Evolutionary conservation across 2,888 invertebrate genomes (phyloP).

Genomic region (Nymphalis urticae): DNA sequence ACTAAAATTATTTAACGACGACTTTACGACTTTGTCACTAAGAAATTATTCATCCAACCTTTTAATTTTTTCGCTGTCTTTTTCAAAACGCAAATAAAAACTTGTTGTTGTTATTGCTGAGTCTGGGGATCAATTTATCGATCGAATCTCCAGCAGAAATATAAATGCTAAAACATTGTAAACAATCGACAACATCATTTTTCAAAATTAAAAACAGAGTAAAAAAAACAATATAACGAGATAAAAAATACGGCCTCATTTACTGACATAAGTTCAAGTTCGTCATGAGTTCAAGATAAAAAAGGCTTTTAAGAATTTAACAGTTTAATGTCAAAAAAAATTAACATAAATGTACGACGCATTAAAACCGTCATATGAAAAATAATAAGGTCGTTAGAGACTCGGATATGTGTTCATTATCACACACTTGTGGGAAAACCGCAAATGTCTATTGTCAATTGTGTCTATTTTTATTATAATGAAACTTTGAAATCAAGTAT

Average conservation of each 20-base stretch:
- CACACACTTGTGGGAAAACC: constrained; percentile 30
- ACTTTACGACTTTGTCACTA: no score
- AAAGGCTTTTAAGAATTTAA: not conserved
- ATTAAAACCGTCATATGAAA: constrained; percentile 4
- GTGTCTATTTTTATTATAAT: constrained; percentile 18
- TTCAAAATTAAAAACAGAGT: not conserved
- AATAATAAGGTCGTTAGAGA: constrained; percentile 8
- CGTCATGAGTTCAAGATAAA: not conserved
- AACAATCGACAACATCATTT: no score
- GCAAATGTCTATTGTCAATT: constrained; percentile 16
- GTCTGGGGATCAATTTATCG: no score
- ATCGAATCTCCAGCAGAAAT: no score
- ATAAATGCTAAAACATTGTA: no score
- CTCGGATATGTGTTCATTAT: constrained; percentile 21
- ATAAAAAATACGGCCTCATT: not conserved
- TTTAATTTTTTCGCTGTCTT: no score
- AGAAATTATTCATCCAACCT: no score
- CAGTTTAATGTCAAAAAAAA: not conserved
- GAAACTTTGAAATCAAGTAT: constrained; percentile 1
- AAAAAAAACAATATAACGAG: not conserved
- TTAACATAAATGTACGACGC: constrained; percentile 6
- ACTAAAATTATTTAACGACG: no score
- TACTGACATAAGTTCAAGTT: not conserved
- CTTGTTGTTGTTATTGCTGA: no score
- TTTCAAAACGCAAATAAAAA: no score